Percentiles rank a stretch among this genome's conserved stretches.
phyloP scores from a whole-genome alignment of 2,797 vertebrate genomes.

The Platalea minor region DNA sequence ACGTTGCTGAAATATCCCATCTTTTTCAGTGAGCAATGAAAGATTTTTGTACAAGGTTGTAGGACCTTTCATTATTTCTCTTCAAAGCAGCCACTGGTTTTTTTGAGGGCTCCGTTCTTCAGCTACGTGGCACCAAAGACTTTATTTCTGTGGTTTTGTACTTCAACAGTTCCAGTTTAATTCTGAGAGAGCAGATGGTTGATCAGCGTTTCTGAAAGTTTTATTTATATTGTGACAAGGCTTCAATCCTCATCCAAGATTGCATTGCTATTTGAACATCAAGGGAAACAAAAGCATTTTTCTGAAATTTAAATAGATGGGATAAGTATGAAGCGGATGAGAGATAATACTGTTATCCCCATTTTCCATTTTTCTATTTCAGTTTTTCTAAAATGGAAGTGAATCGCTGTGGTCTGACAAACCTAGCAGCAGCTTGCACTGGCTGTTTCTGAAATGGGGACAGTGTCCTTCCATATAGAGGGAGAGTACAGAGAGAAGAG shows the following conservation, averaged over 20 bases:
- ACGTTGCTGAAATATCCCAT: background rate
- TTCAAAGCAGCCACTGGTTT: background rate
- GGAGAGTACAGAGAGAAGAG: background rate
- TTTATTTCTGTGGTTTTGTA: background rate
- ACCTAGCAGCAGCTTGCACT: background rate
- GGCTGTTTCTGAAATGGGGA: background rate
- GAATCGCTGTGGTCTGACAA: background rate
- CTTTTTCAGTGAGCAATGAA: background rate
- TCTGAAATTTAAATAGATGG: background rate
- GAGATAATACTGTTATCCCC: background rate
- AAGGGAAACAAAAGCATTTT: slow-evolving; percentile 1
- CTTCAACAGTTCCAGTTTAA: background rate
- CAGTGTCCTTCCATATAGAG: background rate
- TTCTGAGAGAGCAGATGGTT: slow-evolving; percentile 1
- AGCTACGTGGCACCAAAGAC: background rate
- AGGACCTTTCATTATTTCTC: slow-evolving; percentile 9
- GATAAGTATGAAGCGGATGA: background rate
- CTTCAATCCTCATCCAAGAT: background rate
- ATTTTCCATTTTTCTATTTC: slow-evolving; percentile 9
- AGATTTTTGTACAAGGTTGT: background rate
- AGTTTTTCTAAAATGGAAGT: background rate
- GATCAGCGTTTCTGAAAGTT: background rate
- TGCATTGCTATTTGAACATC: background rate
- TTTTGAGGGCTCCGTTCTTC: background rate
- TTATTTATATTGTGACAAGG: slow-evolving; percentile 17